Evolutionary conservation across 2,888 invertebrate genomes (phyloP), one percentile per base, ranked within the genome.

Genomic region (Timandra comae): DNA sequence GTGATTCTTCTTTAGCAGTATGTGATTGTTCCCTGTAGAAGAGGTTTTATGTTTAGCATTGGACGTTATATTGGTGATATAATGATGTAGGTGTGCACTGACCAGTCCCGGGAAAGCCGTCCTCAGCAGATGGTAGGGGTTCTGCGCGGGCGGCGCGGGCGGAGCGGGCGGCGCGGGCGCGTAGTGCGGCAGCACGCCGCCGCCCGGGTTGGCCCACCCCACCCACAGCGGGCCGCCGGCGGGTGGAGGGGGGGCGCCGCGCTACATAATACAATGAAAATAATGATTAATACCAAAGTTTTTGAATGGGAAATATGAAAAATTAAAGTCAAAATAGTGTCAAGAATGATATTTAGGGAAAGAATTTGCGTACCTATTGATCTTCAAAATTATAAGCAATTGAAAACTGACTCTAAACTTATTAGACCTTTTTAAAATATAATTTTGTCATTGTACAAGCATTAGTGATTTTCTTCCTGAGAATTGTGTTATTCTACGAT

Each of bases 21-120:
- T n/a, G n/a, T n/a, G n/a, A n/a, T n/a, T n/a, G n/a, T n/a, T n/a
- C n/a, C n/a, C n/a, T n/a, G n/a, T n/a, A n/a, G n/a, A n/a, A n/a
- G n/a, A n/a, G n/a, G n/a, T n/a, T n/a, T n/a, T n/a, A n/a, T n/a
- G n/a, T n/a, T n/a, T n/a, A n/a, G n/a, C n/a, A n/a, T n/a, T n/a
- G n/a, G n/a, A n/a, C n/a, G n/a, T n/a, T n/a, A n/a, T n/a, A n/a
- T n/a, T n/a, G n/a, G n/a, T n/a, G n/a, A n/a, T n/a, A n/a, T n/a
- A n/a, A n/a, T n/a, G n/a, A n/a, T n/a, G n/a, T n/a, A n/a, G n/a
- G n/a, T n/a, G n/a, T n/a, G n/a, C n/a, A 48, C 70, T 51, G 10
- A 84, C 84, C 64, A 84, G 41, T 20, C 52, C 63, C 0, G 81
- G 80, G 49, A 84, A 82, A 0, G 79, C 74, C 12, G 63, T 63